Conservation (phyloP, 2,888 invertebrate species). For the Margaritifera margaritifera region DNA sequence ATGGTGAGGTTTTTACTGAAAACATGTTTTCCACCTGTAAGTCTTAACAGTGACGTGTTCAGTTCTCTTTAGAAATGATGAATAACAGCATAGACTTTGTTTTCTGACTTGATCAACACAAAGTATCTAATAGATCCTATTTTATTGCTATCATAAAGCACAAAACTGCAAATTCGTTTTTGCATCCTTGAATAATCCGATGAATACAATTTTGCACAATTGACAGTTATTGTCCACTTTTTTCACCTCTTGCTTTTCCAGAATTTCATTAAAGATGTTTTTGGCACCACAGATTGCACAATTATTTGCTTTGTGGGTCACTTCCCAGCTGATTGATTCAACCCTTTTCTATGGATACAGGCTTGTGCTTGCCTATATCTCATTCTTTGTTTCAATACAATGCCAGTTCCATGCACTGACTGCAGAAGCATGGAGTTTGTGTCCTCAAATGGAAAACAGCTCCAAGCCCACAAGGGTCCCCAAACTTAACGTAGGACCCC, state of each 20-base stretch:
- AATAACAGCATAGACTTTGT: too few species aligned
- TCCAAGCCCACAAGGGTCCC: constrained; percentile 20
- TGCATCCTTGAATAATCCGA: constrained; percentile 13
- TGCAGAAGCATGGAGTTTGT: constrained; percentile 10
- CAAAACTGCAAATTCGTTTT: constrained; percentile 17
- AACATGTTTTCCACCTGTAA: too few species aligned
- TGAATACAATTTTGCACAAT: background rate
- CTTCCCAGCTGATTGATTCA: constrained; percentile 5
- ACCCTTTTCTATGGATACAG: background rate
- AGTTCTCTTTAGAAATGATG: too few species aligned
- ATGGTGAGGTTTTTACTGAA: too few species aligned
- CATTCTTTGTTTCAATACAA: too few species aligned
- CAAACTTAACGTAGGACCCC: background rate
- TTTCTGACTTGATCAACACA: background rate
- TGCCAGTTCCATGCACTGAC: background rate
- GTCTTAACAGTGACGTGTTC: too few species aligned
- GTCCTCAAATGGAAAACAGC: constrained; percentile 17
- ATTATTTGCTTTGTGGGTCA: constrained; percentile 1
- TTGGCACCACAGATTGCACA: constrained; percentile 11
- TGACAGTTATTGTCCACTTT: too few species aligned
- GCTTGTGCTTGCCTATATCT: too few species aligned
- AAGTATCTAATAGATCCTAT: constrained; percentile 13
- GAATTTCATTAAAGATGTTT: too few species aligned
- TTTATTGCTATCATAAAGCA: constrained; percentile 8
- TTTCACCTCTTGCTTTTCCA: too few species aligned